Evolutionary conservation across 2,113 vertebrate species (phyloP), one percentile per base, ranked within the genome.

Genomic region (Phyllopteryx taeniolatus): DNA sequence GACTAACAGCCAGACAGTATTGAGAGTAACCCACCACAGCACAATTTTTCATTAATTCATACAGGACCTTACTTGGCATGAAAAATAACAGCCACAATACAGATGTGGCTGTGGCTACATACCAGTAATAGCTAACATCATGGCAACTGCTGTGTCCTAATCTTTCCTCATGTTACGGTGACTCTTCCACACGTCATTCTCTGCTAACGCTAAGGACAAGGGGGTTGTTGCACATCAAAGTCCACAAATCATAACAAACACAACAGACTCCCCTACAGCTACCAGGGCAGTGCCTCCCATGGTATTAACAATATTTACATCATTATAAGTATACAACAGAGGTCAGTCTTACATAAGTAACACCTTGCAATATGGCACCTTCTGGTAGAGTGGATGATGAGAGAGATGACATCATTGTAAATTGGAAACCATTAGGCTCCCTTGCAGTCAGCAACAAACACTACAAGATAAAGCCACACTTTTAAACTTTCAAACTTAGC

Each of bases 11-110:
- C 42, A 27, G 20, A 77, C 31, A 80, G 75, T 80, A 83, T 72
- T 78, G 47, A 54, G 83, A 79, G 75, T 79, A 80, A 85, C 74
- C 13, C 12, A 46, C 2, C 4, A 64, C 39, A 43, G 39, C 19
- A 71, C 69, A 72, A 81, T 67, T 76, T 84, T 74, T 76, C 66
- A 84, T 86, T 79, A 75, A 85, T 86, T 79, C 76, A 79, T 73
- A 74, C 62, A 65, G 57, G 35, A 80, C 68, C 79, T 82, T 78
- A 64, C 42, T 65, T 65, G 15, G 2, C 17, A 10, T 51, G 59
- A 72, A 22, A 65, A 56, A 67, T 65, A 65, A 11, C 63, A 77
- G 60, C 68, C 53, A 74, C 57, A 64, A 60, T 76, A 65, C 63
- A n/a, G 51, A 51, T 51, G 49, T 8, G 49, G 56, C 27, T 59